Conservation (phyloP, 2,888 invertebrate species). For the Ctenicera cuprea region DNA sequence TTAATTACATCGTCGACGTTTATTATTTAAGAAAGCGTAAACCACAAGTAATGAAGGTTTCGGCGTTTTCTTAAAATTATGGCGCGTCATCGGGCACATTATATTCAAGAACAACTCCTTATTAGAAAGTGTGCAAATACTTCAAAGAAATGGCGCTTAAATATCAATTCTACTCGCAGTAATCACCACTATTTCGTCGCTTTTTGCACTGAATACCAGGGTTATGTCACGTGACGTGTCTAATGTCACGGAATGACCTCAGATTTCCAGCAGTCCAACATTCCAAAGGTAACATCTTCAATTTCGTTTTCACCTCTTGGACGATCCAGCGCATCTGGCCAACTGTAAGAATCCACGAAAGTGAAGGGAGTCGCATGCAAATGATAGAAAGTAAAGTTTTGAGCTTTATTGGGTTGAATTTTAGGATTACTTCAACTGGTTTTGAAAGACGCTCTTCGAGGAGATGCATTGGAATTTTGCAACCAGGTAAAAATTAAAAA, state of each 20-base stretch:
- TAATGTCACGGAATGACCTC: conserved; percentile 28
- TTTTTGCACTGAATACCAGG: conserved; percentile 21
- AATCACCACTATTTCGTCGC: conserved; percentile 3
- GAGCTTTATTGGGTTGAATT: conserved; percentile 47
- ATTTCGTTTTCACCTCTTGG: not conserved
- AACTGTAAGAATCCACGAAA: conserved; percentile 46
- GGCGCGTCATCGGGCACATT: not conserved
- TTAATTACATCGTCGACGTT: not conserved
- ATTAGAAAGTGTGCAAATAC: conserved; percentile 31
- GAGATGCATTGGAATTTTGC: conserved; percentile 21
- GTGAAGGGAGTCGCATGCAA: conserved; percentile 55
- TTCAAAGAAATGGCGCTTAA: conserved; percentile 40
- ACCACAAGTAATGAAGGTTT: not conserved
- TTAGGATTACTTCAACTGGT: conserved; percentile 27
- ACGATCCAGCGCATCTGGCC: conserved; percentile 15
- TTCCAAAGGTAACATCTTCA: not conserved
- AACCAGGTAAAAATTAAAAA: not conserved
- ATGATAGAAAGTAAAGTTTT: conserved; percentile 55
- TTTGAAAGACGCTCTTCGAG: conserved; percentile 12
- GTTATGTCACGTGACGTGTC: conserved; percentile 27
- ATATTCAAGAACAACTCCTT: not conserved
- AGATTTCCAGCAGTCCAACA: conserved; percentile 10
- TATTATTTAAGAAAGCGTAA: conserved; percentile 11
- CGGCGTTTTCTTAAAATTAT: not conserved
- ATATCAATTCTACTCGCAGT: conserved; percentile 26